A percentile compares a stretch with the other conserved stretches of the same genome.
Evolutionary conservation across 1,140 invertebrate genomes (phyloP).

Genomic region (Campodea augens): DNA sequence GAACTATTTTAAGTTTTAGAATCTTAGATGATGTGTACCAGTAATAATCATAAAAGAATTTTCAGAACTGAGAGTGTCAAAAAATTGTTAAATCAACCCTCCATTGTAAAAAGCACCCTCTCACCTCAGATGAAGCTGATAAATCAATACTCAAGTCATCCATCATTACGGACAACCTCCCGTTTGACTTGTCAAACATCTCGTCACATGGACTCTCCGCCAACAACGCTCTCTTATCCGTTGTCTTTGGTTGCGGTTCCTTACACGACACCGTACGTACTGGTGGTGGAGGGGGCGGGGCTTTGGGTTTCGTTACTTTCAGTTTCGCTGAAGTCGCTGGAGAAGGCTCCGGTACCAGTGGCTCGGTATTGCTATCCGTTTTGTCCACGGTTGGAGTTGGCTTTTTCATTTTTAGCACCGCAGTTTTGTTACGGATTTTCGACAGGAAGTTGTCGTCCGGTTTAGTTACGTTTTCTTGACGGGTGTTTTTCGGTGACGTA

Average conservation of each 20-base stretch:
- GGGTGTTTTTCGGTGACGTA: no score
- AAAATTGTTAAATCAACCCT: no score
- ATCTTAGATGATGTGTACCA: no score
- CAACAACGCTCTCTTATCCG: conserved; percentile 20
- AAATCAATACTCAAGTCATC: conserved; percentile 3
- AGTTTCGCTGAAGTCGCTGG: conserved; percentile 10
- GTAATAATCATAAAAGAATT: no score
- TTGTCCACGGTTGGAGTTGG: conserved; percentile 17
- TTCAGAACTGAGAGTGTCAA: no score
- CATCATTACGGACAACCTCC: background rate
- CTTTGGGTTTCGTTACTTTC: conserved; percentile 22
- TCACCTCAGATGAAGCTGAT: conserved; percentile 1
- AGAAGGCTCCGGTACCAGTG: conserved; percentile 5
- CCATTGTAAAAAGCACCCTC: no score
- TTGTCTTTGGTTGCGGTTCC: background rate
- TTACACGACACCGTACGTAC: background rate
- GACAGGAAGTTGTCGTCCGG: conserved; percentile 22
- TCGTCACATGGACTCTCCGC: conserved; percentile 13
- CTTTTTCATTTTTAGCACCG: conserved; percentile 20
- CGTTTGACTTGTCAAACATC: no score
- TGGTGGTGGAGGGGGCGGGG: conserved; percentile 12
- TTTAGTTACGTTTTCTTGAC: conserved; percentile 11
- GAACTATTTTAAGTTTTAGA: no score
- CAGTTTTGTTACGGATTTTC: conserved; percentile 23
- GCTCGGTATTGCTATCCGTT: conserved; percentile 20